Evolutionary conservation across 2,888 invertebrate genomes (phyloP), one percentile per base, ranked within the genome.

Genomic region (Chrysomela aeneicollis): DNA sequence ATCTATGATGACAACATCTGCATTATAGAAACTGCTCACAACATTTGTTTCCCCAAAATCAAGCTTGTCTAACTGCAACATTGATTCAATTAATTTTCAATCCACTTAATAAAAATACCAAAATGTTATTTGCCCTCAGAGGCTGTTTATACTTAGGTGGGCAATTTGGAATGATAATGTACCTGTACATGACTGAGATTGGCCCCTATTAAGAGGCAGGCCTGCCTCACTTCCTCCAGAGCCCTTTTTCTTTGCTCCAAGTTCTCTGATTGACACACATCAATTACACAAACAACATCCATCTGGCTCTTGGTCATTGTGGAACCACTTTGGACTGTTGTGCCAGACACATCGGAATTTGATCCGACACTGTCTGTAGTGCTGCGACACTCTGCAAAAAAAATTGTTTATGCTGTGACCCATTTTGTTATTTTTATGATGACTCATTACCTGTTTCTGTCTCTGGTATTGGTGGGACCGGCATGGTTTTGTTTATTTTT

Each of bases 31-130:
- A 72, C 91, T 92, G 81, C 98, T 97, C 76, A 98, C 84, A 0
- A 95, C 94, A 82, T 94, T 94, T 12, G 95, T 93, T 84, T 98
- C 98, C 0, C 98, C 98, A 84, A 97, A 98, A 84, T 99, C 98
- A 72, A 98, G 85, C 82, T 95, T 96, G 81, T 98, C 96, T 87
- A 97, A 98, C 92, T 95, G 84, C 66, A 87, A 87, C n/a, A n/a
- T n/a, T n/a, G n/a, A n/a, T n/a, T n/a, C n/a, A n/a, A n/a, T n/a
- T n/a, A n/a, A n/a, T n/a, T n/a, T n/a, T n/a, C n/a, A n/a, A n/a
- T n/a, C n/a, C n/a, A n/a, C n/a, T n/a, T n/a, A n/a, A n/a, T n/a
- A n/a, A n/a, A n/a, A n/a, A n/a, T n/a, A n/a, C n/a, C n/a, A n/a
- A n/a, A n/a, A n/a, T n/a, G n/a, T n/a, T n/a, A n/a, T n/a, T n/a